Evolutionary conservation across 2,113 vertebrate species (phyloP), one percentile per base, ranked within the genome.

Genomic region (Calonectris borealis): DNA sequence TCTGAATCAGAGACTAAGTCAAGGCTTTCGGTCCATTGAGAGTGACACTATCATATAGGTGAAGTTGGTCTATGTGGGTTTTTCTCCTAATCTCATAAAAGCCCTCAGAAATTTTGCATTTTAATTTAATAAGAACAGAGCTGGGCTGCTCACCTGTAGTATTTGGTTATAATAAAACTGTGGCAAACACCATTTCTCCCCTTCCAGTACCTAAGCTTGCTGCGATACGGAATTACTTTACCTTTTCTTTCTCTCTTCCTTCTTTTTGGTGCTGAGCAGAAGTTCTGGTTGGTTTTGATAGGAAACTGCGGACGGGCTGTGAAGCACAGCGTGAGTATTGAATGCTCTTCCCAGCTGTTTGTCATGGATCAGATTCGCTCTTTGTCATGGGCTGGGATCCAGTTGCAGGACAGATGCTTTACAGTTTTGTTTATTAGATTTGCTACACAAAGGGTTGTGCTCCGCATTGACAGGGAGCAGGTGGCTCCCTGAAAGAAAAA

Each of bases 361-460:
- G 70, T 54, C 1, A 7, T 57, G 83, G 91, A 90, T 95, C 86
- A 78, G 73, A 88, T 94, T 84, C 1, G 0, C 54, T 95, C 81
- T 82, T 86, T 91, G 49, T 76, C 78, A 34, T 62, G 89, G 89
- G 83, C 81, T 89, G 58, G 84, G 88, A 91, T 96, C 95, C 96
- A 94, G 93, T 97, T 95, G 91, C 96, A 87, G 89, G 96, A 91
- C 94, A 95, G 88, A 96, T 87, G 93, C 73, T 96, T 96, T 87
- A 64, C 32, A 54, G 71, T 95, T 95, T 88, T 95, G 93, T 95
- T 94, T 94, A 91, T 73, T 86, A 89, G 78, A 82, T 94, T 95
- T 92, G 66, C 73, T 94, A 60, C 81, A 94, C 81, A 90, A 95
- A 94, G 77, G 26, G 20, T 62, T 95, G 81, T 48, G 46, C 49